Base-by-base conservation (phyloP, 1,140 invertebrate genomes). In the Microplitis demolitor region DNA sequence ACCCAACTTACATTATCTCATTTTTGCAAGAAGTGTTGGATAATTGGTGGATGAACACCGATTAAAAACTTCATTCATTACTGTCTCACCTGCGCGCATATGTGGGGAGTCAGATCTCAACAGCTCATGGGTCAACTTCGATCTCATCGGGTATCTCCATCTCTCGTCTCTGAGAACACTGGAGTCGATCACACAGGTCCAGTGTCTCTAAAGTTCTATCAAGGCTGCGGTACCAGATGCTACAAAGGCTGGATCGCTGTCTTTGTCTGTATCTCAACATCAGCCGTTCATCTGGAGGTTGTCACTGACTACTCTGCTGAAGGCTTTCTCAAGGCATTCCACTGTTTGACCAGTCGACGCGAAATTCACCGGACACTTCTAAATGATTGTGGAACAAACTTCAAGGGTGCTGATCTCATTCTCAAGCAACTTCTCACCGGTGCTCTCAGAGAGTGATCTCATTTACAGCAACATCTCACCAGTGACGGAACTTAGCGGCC, bases 51-150 rank as follows among this genome's bases (percentile, higher is more conserved):
- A 24, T 2, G 24, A 24, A 2, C 24, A 24, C 24, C 24, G 2
- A 2, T 24, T 2, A 24, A 24, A 24, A 24, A 24, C 24, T 24
- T 24, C 2, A 24, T 24, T 24, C 24, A 24, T 24, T n/a, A n/a
- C n/a, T 74, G 78, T 62, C 33, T 74, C 9, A 71, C 3, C 1
- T 78, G 76, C 64, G 33, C 13, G 45, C 14, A 70, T 14, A 11
- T 31, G 9, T 39, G 69, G 11, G 58, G 3, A n/a, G 14, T 39
- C 13, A 3, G 9, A 35, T 24, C 72, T n/a, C 73, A 78, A 13
- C 79, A 80, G 39, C 14, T 81, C 4, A 85, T 85, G 83, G 81
- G 76, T 2, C 50, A 84, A 14, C 66, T 83, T 11, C 79, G 79
- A 6, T 4, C 62, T 2, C 13, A 31, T 4, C 51, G 77, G 11